A percentile compares a stretch with the other conserved stretches of the same genome.
Conservation (phyloP, 2,113 vertebrate species). For the Chamaetylas fuelleborni region DNA sequence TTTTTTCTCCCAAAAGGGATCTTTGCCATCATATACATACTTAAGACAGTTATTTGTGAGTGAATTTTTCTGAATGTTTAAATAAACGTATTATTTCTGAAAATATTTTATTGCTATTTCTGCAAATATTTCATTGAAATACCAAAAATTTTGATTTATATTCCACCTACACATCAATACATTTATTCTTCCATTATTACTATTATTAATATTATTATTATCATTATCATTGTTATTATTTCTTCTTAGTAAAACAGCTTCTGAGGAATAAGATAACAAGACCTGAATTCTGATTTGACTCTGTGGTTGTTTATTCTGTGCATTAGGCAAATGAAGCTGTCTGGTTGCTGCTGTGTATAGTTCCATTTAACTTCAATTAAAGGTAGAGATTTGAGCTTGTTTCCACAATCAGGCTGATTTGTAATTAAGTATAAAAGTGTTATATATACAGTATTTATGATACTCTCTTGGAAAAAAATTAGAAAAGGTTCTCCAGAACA, state of each 20-base stretch:
- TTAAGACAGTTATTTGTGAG: neutral
- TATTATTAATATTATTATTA: neutral
- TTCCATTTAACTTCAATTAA: slow-evolving; percentile 37
- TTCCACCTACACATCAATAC: neutral
- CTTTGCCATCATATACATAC: neutral
- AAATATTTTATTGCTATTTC: neutral
- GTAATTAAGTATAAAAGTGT: neutral
- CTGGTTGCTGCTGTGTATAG: neutral
- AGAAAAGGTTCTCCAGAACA: neutral
- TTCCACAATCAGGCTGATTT: slow-evolving; percentile 33
- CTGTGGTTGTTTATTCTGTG: neutral
- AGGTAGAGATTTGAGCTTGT: neutral
- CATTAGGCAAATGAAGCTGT: slow-evolving; percentile 45
- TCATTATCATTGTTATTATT: neutral
- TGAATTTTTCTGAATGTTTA: neutral
- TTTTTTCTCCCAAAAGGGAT: neutral
- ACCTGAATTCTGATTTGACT: neutral
- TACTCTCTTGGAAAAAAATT: neutral
- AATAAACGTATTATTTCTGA: neutral
- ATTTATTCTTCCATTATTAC: neutral
- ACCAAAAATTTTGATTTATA: neutral
- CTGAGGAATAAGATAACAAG: neutral
- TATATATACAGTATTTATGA: neutral
- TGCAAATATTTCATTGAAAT: neutral
- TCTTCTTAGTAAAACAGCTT: neutral